Evolutionary conservation across 1,140 invertebrate species (phyloP).

Genomic region (Drosophila pseudoananassae): DNA sequence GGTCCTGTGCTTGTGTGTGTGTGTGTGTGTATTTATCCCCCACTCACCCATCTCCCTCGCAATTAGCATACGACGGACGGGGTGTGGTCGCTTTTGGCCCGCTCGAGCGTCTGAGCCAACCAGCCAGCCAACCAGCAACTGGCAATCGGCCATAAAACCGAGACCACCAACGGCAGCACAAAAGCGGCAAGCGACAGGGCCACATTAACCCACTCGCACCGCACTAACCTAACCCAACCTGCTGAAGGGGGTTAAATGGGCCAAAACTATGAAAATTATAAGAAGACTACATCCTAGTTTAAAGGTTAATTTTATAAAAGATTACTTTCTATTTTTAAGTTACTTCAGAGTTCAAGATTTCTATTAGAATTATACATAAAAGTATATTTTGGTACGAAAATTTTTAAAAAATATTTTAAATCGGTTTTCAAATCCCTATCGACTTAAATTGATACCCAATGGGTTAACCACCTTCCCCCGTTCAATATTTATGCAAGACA

Average conservation of each 20-base stretch:
- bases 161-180: conserved; percentile 72
- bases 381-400: not conserved
- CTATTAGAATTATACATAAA: too few relatives aligned
- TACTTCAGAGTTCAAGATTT: too few relatives aligned
- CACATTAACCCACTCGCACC: conserved; percentile 30
- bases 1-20: too few relatives aligned
- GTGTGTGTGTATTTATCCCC: not conserved
- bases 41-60: conserved; percentile 55
- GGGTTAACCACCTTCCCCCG: conserved; percentile 25
- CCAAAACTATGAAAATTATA: not conserved
- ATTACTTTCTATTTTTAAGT: too few relatives aligned
- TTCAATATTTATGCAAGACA: conserved; percentile 55
- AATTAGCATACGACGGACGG: conserved; percentile 74
- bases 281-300: too few relatives aligned
- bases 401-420: not conserved
- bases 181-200: conserved; percentile 22
- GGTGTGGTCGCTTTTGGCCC: conserved; percentile 66
- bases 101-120: conserved; percentile 46
- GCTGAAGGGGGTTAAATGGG: not conserved
- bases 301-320: too few relatives aligned
- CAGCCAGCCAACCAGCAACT: conserved; percentile 61
- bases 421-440: not conserved
- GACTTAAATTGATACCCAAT: not conserved
- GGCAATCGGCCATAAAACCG: conserved; percentile 72
- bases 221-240: conserved; percentile 25